Conservation (phyloP, 64 coral and sea anemone species). For the Montipora capricornis region DNA sequence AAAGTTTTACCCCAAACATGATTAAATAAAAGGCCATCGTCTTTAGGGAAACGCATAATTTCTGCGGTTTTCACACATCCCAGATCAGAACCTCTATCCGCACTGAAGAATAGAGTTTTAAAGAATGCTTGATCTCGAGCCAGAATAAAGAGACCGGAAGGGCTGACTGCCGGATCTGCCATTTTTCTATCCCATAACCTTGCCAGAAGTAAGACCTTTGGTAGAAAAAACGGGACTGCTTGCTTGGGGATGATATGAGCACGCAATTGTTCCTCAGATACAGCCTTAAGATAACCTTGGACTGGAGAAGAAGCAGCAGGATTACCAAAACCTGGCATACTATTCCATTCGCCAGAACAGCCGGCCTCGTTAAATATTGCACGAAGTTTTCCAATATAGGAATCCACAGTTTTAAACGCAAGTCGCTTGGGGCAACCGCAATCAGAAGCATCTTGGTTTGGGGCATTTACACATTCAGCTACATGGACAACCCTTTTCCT, state of each 20-base stretch:
- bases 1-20: not conserved
- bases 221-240: no score
- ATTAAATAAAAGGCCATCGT: no score
- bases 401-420: slow-evolving; percentile 11
- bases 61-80: not conserved
- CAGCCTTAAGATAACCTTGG: slow-evolving; percentile 7
- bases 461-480: not conserved
- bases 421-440: slow-evolving; percentile 13
- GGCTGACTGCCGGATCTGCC: no score
- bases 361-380: slow-evolving; percentile 17
- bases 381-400: slow-evolving; percentile 25
- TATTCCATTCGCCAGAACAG: slow-evolving; percentile 18
- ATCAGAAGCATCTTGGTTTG: not conserved
- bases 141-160: not conserved
- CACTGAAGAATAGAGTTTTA: not conserved
- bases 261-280: not conserved
- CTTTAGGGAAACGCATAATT: no score
- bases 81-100: not conserved
- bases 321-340: slow-evolving; percentile 16
- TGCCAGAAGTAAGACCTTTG: no score
- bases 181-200: no score
- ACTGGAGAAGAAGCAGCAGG: slow-evolving; percentile 9
- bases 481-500: not conserved
- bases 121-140: not conserved
- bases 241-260: no score